phyloP scores from a whole-genome alignment of 2,888 invertebrate species.

The Caenorhabditis sulstoni region DNA sequence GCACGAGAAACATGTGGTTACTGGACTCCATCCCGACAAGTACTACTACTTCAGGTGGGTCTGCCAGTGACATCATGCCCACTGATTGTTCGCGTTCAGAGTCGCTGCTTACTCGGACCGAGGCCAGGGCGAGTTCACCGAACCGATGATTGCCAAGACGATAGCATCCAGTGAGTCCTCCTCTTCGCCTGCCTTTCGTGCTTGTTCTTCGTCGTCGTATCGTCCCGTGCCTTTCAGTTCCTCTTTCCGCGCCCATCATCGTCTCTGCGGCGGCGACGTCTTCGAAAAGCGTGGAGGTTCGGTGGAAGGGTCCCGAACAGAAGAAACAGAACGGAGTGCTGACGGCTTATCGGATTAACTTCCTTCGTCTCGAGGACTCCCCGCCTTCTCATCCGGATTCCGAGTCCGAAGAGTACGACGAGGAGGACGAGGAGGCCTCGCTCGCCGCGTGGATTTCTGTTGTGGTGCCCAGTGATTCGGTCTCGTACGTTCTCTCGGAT shows the following conservation, averaged over 20 bases:
- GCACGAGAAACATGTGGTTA: slow-evolving; percentile 84
- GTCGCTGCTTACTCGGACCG: slow-evolving; percentile 93
- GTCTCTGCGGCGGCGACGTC: slow-evolving; percentile 91
- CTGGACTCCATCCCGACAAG: slow-evolving; percentile 94
- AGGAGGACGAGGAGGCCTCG: slow-evolving; percentile 38
- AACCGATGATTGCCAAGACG: slow-evolving; percentile 93
- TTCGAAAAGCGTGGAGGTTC: slow-evolving; percentile 91
- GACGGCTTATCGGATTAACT: slow-evolving; percentile 57
- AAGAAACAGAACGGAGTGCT: slow-evolving; percentile 89
- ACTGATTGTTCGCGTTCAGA: slow-evolving; percentile 87
- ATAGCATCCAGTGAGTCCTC: slow-evolving; percentile 82
- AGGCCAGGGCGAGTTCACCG: slow-evolving; percentile 96
- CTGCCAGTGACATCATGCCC: background rate
- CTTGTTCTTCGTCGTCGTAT: slow-evolving; percentile 30
- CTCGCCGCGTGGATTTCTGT: slow-evolving; percentile 39
- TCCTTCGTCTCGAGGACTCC: slow-evolving; percentile 31
- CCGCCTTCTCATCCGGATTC: slow-evolving; percentile 82
- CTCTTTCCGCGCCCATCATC: slow-evolving; percentile 95
- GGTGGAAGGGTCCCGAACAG: slow-evolving; percentile 93
- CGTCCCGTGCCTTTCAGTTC: slow-evolving; percentile 85
- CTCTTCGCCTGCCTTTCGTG: slow-evolving; percentile 17
- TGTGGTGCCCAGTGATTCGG: slow-evolving; percentile 42
- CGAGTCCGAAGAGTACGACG: slow-evolving; percentile 84
- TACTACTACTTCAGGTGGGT: slow-evolving; percentile 88
- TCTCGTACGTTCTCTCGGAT: slow-evolving; percentile 56